Evolutionary conservation across 2,113 vertebrate species (phyloP), one percentile per base, ranked within the genome.

Genomic region (Progne subis): DNA sequence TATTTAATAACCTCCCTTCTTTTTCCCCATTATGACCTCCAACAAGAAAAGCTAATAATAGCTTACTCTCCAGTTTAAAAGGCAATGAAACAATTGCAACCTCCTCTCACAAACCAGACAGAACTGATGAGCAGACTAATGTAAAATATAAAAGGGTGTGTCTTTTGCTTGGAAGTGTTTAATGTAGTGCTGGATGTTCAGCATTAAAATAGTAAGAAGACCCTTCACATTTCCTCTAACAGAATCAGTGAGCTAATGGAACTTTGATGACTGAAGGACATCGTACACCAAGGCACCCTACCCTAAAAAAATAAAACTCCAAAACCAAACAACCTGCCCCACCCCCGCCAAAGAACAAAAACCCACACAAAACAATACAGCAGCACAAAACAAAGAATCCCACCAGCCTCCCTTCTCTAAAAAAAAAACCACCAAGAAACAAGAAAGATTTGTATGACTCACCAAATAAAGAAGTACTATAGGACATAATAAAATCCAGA

Each of bases 1-100:
- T 13, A 55, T 65, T 89, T 90, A 88, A 92, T 88, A 87, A 63
- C 24, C 11, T 23, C 37, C 8, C 6, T 34, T 64, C 13, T 75
- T 85, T 77, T 82, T 32, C 29, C 29, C 37, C 21, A 19, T 72
- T 69, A 85, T 85, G 43, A 92, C 67, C 46, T 80, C 47, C 80
- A 46, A 82, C 14, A 88, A 94, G 52, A 71, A 93, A 92, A 75
- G 74, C 56, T 94, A 96, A 94, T 97, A 94, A 94, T 92, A 97
- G n/a, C 29, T 88, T 63, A 41, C 75, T 86, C 82, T 32, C 11
- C 11, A 57, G 16, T 78, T 89, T 85, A 82, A 91, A 92, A 80
- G 63, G 46, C 11, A 3, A 50, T 44, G 53, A 77, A 86, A 56
- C 32, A 84, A 69, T 82, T 71, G 41, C 70, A 90, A n/a, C 82